Evolutionary conservation across 2,113 vertebrate species (phyloP).

Genomic region (Cathartes aura): DNA sequence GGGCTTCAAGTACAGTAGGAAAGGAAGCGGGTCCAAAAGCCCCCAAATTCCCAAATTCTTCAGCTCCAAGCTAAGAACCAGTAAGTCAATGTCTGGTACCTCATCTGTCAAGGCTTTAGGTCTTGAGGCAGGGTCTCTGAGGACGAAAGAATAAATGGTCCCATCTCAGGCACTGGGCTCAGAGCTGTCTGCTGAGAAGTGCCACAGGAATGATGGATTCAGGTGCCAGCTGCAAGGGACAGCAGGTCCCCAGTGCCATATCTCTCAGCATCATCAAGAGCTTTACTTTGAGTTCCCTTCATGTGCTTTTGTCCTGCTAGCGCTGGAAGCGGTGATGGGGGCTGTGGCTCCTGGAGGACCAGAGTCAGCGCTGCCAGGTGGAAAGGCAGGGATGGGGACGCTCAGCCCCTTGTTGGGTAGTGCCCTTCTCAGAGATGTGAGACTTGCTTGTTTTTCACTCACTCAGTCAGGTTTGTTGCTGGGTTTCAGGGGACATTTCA

Average conservation of each 20-base stretch:
- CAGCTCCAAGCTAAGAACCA: background rate
- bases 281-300: background rate
- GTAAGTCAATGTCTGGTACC: background rate
- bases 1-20: background rate
- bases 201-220: rapidly evolving
- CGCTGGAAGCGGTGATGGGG: rapidly evolving
- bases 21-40: background rate
- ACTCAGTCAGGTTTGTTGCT: background rate
- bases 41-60: background rate
- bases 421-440: background rate
- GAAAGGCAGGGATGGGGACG: background rate
- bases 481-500: background rate
- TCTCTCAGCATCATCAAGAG: background rate
- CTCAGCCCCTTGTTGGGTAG: background rate
- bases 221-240: background rate
- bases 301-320: background rate
- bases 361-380: rapidly evolving
- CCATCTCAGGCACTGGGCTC: background rate
- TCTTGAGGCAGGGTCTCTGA: background rate
- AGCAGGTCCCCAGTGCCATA: background rate
- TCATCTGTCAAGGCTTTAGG: background rate
- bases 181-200: background rate
- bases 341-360: background rate
- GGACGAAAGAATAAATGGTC: background rate
- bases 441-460: background rate